Evolutionary conservation across 2,113 vertebrate species (phyloP).

Genomic region (Phrynosoma blainvillii): DNA sequence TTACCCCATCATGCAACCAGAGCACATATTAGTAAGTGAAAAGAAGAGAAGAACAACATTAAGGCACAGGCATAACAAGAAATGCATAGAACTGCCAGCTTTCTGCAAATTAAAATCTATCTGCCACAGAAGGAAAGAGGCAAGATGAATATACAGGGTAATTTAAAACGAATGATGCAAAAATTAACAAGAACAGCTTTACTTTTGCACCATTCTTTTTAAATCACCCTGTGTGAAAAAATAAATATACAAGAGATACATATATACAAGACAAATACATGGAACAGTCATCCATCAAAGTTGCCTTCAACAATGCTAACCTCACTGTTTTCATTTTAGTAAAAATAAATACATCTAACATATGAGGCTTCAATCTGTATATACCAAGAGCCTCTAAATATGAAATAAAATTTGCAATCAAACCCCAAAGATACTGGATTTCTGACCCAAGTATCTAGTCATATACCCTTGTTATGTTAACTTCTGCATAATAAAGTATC

Average conservation of each 20-base stretch:
- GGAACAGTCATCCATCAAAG: background rate
- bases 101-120: background rate
- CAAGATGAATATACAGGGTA: background rate
- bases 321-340: background rate
- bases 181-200: no score
- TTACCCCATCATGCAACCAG: background rate
- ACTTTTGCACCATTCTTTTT: no score
- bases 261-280: background rate
- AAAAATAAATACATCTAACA: background rate
- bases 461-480: background rate
- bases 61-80: background rate
- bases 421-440: background rate
- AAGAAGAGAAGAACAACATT: background rate
- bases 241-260: background rate
- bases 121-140: no score
- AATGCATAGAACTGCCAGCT: background rate
- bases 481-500: background rate
- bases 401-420: background rate
- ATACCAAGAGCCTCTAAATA: background rate
- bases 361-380: background rate
- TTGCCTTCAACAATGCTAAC: background rate
- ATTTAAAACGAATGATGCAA: no score
- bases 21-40: background rate
- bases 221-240: no score
- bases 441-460: no score